Base-by-base conservation (phyloP, 2,797 vertebrate genomes). In the Centropyge bicolor region DNA sequence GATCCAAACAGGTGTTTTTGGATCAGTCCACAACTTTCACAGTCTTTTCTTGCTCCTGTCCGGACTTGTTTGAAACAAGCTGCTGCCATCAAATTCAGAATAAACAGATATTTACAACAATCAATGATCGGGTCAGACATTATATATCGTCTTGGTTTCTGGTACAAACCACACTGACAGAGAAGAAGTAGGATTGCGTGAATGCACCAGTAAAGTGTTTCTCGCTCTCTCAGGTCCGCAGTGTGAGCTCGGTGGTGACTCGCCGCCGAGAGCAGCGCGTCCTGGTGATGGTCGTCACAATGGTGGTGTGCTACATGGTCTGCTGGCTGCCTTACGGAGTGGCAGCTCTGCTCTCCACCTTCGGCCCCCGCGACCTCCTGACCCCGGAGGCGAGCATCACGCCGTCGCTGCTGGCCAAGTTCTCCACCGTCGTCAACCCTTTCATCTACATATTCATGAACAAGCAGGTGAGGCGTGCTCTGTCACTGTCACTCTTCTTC, bases 391-490 rank as follows among this genome's bases (percentile, higher is more conserved):
- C 93, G 3, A 96, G 94, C 89, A 90, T 96, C 82, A 78, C 94
- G 48, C 96, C 96, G 0, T 96, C 95, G 5, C 74, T 97, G 67
- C 91, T 96, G 9, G 96, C 95, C 85, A 96, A 97, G 88, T 93
- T 92, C 85, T 97, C 96, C 91, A 96, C 96, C 0, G 93, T 95
- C 81, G 88, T 96, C 86, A 96, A 96, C 85, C 96, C 96, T 12
- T 88, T 96, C 55, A 96, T 96, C 86, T 97, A 97, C 74, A 86
- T 96, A 56, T 96, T 96, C 78, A 94, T 96, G 94, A 97, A 97
- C 91, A 97, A 95, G 83, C 95, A 96, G 96, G 96, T 96, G 92
- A 86, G 92, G 45, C 7, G 14, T 24, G n/a, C 11, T 22, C 48
- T 22, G 46, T 60, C 49, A 2, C 5, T 22, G 43, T 40, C 19